Percentiles rank a stretch among this genome's conserved stretches.
Conservation (phyloP, 1,140 invertebrate species). For the Eriosoma lanigerum region DNA sequence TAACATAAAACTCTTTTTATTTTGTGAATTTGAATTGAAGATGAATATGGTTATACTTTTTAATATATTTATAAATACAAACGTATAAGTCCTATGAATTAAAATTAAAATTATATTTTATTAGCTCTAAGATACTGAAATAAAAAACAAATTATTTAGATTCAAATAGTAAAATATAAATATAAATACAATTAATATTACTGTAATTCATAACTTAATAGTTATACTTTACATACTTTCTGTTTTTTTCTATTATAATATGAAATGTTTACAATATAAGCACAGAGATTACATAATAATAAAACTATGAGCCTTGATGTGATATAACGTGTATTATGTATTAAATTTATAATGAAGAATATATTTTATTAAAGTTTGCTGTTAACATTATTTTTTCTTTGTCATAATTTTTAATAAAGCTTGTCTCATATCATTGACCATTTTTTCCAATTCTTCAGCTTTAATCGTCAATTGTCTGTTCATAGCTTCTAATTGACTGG, state of each 20-base stretch:
- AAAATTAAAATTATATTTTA: conserved; percentile 34
- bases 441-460: conserved; percentile 61
- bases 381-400: conserved; percentile 55
- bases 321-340: background rate
- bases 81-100: too few species aligned
- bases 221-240: conserved; percentile 18
- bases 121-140: background rate
- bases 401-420: conserved; percentile 59
- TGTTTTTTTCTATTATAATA: background rate
- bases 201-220: conserved; percentile 26
- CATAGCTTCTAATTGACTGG: conserved; percentile 58
- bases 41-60: too few species aligned
- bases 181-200: conserved; percentile 31
- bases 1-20: too few species aligned
- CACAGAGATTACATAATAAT: conserved; percentile 19
- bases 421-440: conserved; percentile 60
- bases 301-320: background rate
- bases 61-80: too few species aligned
- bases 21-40: too few species aligned
- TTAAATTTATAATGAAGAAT: background rate
- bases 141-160: conserved; percentile 3
- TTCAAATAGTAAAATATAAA: conserved; percentile 23
- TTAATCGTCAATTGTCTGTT: conserved; percentile 61
- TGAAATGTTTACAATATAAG: conserved; percentile 32
- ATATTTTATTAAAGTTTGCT: background rate